Evolutionary conservation across 2,797 vertebrate genomes (phyloP), one percentile per base, ranked within the genome.

Genomic region (Crenichthys baileyi): DNA sequence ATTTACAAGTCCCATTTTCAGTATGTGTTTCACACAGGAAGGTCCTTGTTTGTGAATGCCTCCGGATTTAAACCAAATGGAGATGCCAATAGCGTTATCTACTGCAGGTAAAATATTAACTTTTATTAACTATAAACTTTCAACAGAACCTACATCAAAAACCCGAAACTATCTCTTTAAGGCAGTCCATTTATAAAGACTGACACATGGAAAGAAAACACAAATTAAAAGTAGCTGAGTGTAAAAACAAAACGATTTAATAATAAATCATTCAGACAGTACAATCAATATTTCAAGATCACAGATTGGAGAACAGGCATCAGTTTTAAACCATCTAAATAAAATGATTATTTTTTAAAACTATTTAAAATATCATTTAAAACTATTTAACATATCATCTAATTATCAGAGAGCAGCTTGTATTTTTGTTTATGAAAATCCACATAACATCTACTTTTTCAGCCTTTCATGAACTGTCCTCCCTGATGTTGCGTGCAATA

Each of bases 401-500:
- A 39, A 20, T 5, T 15, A 39, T 22, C 13, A 22, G 20, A 56
- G 0, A 58, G 18, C 31, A 9, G 26, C 36, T 0, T 55, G 53
- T 55, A 6, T 55, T 76, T n/a, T 16, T 51, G 70, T 53, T 55
- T 44, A 12, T 55, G 36, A 55, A 58, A 76, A 50, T 4, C 73
- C 22, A 22, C 70, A 1, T 5, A 24, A 9, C 63, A 63, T 26
- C 31, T 53, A 48, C 41, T 20, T 65, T 63, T 50, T 36, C n/a
- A 78, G 44, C 56, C 1, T 72, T 79, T 78, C 48, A 60, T 75
- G 68, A 58, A 50, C 75, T 11, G 6, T 20, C 48, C 9, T 39
- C 80, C 67, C 71, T 46, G 70, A 80, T 79, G 76, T 71, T 67
- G 48, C 46, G 71, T 68, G 55, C 8, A 65, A 77, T 68, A n/a